Conservation (phyloP, 2,888 invertebrate genomes). For the Gandaritis pyraliata region DNA sequence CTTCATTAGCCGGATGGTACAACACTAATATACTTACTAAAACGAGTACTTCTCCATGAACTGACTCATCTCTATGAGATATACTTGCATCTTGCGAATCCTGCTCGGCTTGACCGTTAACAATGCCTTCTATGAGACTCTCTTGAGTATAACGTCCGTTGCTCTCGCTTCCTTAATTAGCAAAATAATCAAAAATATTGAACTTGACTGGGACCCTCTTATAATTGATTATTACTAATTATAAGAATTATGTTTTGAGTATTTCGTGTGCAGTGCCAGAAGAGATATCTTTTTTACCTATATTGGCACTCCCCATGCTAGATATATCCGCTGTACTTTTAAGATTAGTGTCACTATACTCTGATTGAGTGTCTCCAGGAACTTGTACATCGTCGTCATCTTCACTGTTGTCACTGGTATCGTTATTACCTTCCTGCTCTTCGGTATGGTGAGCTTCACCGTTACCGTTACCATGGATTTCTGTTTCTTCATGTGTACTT, state of each 20-base stretch:
- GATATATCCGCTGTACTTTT: constrained; percentile 69
- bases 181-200: constrained; percentile 83
- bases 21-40: constrained; percentile 75
- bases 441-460: constrained; percentile 46
- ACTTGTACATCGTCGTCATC: constrained; percentile 84
- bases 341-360: constrained; percentile 71
- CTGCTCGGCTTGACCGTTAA: constrained; percentile 76
- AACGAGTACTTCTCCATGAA: constrained; percentile 70
- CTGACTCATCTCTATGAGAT: constrained; percentile 65
- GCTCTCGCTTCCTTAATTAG: constrained; percentile 81
- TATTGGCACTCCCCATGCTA: constrained; percentile 73
- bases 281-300: constrained; percentile 75
- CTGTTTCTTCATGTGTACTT: constrained; percentile 29
- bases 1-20: constrained; percentile 63
- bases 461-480: constrained; percentile 24
- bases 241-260: constrained; percentile 66
- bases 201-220: constrained; percentile 80
- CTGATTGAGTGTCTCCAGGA: constrained; percentile 75
- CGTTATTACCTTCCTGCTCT: constrained; percentile 73
- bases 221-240: constrained; percentile 60
- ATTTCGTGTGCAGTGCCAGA: constrained; percentile 76
- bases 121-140: constrained; percentile 79
- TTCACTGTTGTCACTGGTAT: constrained; percentile 66
- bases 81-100: constrained; percentile 81
- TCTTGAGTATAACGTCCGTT: constrained; percentile 75